Percentiles rank a stretch among this genome's conserved stretches.
Conservation (phyloP, 2,888 invertebrate genomes). For the Euproctis similis region DNA sequence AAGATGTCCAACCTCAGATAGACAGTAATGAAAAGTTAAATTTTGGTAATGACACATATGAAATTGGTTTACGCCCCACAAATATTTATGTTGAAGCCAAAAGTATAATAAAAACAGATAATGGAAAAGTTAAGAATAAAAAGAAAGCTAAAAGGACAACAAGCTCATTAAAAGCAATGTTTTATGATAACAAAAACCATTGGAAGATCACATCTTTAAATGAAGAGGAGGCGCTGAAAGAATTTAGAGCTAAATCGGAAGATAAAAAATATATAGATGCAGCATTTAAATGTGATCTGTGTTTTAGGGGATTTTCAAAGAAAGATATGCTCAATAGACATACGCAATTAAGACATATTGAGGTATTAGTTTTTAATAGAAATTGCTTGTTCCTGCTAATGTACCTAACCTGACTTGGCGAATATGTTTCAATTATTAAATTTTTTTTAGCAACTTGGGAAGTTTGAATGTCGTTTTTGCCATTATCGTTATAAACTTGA, state of each 20-base stretch:
- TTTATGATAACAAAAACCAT: conserved; percentile 14
- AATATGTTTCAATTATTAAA: no score
- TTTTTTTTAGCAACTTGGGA: conserved; percentile 30
- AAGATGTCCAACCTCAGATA: no score
- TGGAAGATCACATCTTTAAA: conserved; percentile 47
- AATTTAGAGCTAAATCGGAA: conserved; percentile 38
- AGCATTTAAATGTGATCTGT: conserved; percentile 46
- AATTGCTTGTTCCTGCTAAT: no score
- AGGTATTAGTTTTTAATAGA: conserved; percentile 39
- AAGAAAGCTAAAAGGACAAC: conserved; percentile 9
- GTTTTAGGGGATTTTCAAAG: conserved; percentile 57
- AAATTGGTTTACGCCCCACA: conserved; percentile 12
- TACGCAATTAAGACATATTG: conserved; percentile 40
- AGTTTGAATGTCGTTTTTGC: conserved; percentile 50
- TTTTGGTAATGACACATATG: conserved; percentile 10
- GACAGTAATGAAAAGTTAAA: conserved; percentile 12
- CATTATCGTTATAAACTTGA: conserved; percentile 48
- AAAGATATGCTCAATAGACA: conserved; percentile 52
- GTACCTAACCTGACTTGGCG: no score
- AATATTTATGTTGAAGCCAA: conserved; percentile 24
- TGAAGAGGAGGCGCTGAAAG: conserved; percentile 53
- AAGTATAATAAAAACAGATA: conserved; percentile 17
- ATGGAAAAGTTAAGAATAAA: conserved; percentile 17
- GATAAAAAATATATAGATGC: conserved; percentile 42
- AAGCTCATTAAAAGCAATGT: conserved; percentile 8